Percentiles rank a stretch among this genome's conserved stretches.
These are phyloP conservation scores for Jordanella pulchra DNA, from an alignment of 2,797 vertebrate genomes.

Conservation along the genomic window DNA sequence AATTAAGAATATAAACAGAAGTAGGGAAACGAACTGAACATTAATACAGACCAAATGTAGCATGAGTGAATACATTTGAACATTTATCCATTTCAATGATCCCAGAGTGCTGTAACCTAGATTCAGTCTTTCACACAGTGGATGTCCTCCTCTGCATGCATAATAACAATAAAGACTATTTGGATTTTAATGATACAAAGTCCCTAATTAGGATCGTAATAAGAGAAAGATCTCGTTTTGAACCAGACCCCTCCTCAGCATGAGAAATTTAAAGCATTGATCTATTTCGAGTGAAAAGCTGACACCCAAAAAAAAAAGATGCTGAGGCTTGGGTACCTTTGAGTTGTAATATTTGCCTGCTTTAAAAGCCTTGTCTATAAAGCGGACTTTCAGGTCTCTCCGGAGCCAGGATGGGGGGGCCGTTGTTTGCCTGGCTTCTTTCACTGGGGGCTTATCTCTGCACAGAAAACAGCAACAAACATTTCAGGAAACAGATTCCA, in stretches of 20 bases:
- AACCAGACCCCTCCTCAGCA: background rate
- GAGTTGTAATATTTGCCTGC: conserved; percentile 90
- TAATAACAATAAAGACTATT: too few relatives aligned
- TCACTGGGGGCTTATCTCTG: conserved; percentile 76
- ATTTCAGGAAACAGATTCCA: background rate
- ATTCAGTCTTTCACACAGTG: too few relatives aligned
- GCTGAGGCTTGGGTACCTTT: conserved; percentile 79
- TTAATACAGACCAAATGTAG: too few relatives aligned
- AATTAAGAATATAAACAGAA: too few relatives aligned
- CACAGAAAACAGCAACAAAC: background rate
- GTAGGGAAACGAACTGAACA: too few relatives aligned
- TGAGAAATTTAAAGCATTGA: background rate
- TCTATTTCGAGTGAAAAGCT: background rate
- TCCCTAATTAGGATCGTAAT: too few relatives aligned
- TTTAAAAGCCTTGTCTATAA: conserved; percentile 88
- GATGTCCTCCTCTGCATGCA: too few relatives aligned
- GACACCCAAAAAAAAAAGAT: background rate
- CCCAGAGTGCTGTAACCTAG: too few relatives aligned
- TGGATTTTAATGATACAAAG: too few relatives aligned
- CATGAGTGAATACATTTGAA: too few relatives aligned
- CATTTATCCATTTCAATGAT: too few relatives aligned
- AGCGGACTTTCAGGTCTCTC: conserved; percentile 88
- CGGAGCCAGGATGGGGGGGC: conserved; percentile 84
- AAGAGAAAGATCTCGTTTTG: background rate
- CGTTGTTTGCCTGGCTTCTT: conserved; percentile 66